Conservation (phyloP, 2,888 invertebrate species). For the Drepana falcataria region DNA sequence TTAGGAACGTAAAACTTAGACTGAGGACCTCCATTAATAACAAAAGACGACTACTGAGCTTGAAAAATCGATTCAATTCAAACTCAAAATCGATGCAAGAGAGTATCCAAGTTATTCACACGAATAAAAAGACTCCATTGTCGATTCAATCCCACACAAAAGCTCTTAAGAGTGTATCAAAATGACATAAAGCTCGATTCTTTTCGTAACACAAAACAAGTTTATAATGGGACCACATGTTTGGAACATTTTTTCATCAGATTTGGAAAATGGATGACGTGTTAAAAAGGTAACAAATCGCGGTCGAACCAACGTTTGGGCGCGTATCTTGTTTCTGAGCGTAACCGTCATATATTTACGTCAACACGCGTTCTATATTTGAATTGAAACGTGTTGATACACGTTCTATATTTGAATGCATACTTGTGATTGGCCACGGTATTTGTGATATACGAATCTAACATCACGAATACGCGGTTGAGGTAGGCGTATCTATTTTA, state of each 20-base stretch:
- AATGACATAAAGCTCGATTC: constrained; percentile 74
- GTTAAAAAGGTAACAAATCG: constrained; percentile 74
- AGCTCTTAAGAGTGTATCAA: constrained; percentile 72
- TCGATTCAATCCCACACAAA: constrained; percentile 61
- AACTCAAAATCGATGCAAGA: constrained; percentile 51
- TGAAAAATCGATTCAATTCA: constrained; percentile 77
- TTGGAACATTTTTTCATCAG: constrained; percentile 40
- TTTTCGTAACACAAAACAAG: constrained; percentile 59
- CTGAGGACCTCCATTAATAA: constrained; percentile 55
- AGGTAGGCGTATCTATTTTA: background rate
- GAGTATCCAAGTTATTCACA: constrained; percentile 53
- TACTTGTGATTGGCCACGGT: constrained; percentile 14
- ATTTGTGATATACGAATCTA: constrained; percentile 18
- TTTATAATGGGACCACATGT: constrained; percentile 68
- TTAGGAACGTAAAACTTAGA: constrained; percentile 44
- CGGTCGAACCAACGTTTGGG: constrained; percentile 27
- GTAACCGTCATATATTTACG: constrained; percentile 52
- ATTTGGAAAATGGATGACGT: constrained; percentile 72
- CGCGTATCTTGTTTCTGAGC: constrained; percentile 46
- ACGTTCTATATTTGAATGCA: constrained; percentile 18
- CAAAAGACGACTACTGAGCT: constrained; percentile 72
- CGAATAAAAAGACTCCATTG: constrained; percentile 57
- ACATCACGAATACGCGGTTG: constrained; percentile 11
- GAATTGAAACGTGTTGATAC: constrained; percentile 39
- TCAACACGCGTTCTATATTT: constrained; percentile 47